A percentile compares a stretch with the other conserved stretches of the same genome.
These are phyloP conservation scores for Drosophila histrio DNA, from an alignment of 2,888 invertebrate genomes.

Conservation along the genomic window DNA sequence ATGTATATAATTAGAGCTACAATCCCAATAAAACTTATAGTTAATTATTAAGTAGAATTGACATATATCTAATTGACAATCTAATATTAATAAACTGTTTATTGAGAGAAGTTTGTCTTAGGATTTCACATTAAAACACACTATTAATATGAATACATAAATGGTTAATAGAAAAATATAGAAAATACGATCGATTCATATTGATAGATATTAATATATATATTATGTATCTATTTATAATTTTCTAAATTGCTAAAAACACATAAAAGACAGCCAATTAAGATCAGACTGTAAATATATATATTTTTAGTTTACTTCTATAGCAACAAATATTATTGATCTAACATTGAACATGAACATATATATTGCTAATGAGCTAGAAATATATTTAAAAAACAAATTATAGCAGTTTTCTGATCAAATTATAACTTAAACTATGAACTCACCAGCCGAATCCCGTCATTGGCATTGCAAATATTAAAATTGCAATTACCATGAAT, in stretches of 20 bases:
- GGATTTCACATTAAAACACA: background rate
- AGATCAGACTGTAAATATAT: background rate
- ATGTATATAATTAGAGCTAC: too few relatives aligned
- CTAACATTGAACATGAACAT: background rate
- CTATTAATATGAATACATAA: background rate
- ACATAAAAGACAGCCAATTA: background rate
- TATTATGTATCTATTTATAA: slow-evolving; percentile 15
- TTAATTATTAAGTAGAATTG: too few relatives aligned
- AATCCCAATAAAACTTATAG: too few relatives aligned
- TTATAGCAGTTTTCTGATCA: background rate
- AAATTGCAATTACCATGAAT: slow-evolving; percentile 92
- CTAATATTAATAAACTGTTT: too few relatives aligned
- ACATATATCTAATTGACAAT: too few relatives aligned
- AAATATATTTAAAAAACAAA: background rate
- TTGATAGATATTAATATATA: background rate
- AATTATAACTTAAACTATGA: background rate
- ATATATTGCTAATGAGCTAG: background rate
- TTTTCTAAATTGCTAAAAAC: slow-evolving; percentile 4
- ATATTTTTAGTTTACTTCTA: background rate
- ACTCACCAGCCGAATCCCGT: slow-evolving; percentile 95
- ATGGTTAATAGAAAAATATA: background rate
- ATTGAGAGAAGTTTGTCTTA: too few relatives aligned
- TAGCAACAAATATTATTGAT: background rate
- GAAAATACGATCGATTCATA: background rate
- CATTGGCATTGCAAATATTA: slow-evolving; percentile 94